Base-by-base conservation (phyloP, 2,797 vertebrate genomes). In the Acridotheres tristis region DNA sequence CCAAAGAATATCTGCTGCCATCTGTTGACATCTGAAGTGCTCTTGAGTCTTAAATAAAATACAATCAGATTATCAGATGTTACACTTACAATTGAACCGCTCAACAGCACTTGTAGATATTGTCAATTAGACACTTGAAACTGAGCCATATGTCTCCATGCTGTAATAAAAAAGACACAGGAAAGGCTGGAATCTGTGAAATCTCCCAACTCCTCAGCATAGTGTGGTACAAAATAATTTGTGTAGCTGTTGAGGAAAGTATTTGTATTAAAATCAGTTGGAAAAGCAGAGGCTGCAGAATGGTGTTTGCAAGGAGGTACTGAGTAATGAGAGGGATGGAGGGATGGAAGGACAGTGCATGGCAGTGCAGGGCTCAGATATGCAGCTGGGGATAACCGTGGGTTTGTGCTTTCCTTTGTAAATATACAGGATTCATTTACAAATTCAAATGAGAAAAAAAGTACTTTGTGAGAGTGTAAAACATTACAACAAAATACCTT, bases 1-100 rank as follows among this genome's bases (percentile, higher is more conserved):
- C 67, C 58, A 30, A 92, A 96, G 88, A 79, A 88, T 93, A 94
- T 96, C 81, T 97, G 89, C 93, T 97, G 96, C 97, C 96, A 96
- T 97, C 96, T 97, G 96, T 97, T 96, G 96, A 96, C 73, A 96
- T 95, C 80, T 84, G 75, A 90, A 91, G 63, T 72, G 81, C 80
- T 88, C 94, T 93, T 51, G 69, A 89, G 73, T 89, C 84, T 93
- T 94, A 94, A 96, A 94, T 95, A 96, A 96, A 96, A 93, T 59
- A 76, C 83, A 87, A 66, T 88, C 74, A 82, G 74, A 88, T 93
- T 89, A 94, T 95, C 58, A 81, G 74, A 93, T 93, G 80, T 94
- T 94, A 65, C 62, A 92, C 72, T 62, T 92, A 69, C 80, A 86
- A 83, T 69, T 63, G 85, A 95, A 88, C 81, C 67, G 92, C 88